Base-by-base conservation (phyloP, 2,113 vertebrate species). In the Tringa solitaria region DNA sequence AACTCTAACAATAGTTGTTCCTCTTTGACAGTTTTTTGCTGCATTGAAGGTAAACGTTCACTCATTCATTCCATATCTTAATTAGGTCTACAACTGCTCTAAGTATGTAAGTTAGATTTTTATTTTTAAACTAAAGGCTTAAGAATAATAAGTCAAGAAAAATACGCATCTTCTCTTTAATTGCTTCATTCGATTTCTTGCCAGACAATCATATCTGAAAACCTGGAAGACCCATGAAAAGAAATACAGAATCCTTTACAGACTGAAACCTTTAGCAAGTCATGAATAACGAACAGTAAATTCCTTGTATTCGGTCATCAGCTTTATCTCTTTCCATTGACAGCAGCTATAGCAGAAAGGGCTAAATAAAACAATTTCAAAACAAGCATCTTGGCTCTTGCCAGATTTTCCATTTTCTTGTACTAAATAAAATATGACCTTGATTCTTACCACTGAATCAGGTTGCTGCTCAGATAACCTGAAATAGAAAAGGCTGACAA, bases 391-490 rank as follows among this genome's bases (percentile, higher is more conserved):
- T 57, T 91, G 90, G 96, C 95, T 98, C 92, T 97, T 97, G 88
- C 93, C 96, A 98, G 97, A 97, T 98, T 98, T 99, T 98, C 98
- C 98, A 97, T 98, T 98, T 98, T 97, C 97, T 96, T 92, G 87
- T 93, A 87, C 77, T 98, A 98, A 99, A 99, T 98, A 98, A 99
- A 99, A 98, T 98, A 99, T 98, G 96, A 98, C 96, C 81, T 97
- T 91, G 94, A 97, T 97, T 97, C 95, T 97, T 97, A 94, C 90
- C 92, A 95, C 76, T 93, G 91, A 96, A 98, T 97, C 72, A 97
- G 88, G 94, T 72, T 97, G 97, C 96, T 87, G 92, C 97, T 98
- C 98, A 75, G 95, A 97, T 98, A 97, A 93, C 95, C 93, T 96
- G 93, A 93, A 97, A 95, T 37, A 97, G 94, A 97, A 96, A 84